Conservation (phyloP, 2,797 vertebrate species). For the Galaxias olidus region DNA sequence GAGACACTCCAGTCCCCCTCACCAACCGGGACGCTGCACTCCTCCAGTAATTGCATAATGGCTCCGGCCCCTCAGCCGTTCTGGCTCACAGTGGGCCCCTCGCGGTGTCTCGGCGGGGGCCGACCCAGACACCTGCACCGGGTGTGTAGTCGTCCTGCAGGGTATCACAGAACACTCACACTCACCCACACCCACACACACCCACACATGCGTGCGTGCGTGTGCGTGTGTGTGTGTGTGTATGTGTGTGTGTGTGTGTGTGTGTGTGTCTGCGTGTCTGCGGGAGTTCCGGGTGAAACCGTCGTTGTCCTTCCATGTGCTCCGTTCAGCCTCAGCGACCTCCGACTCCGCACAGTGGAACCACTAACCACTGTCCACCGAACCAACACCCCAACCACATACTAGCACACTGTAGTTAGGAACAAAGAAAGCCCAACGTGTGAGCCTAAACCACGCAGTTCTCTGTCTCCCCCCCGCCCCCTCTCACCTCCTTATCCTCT, state of each 20-base stretch:
- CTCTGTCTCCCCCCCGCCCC: constrained; percentile 20
- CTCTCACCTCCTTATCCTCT: constrained; percentile 2
- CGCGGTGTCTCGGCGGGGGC: constrained; percentile 14
- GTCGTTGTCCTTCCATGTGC: too few relatives aligned
- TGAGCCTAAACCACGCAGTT: background rate
- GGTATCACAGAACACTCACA: constrained; percentile 13
- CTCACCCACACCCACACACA: constrained; percentile 1
- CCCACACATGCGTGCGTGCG: constrained; percentile 1
- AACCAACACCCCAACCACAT: too few relatives aligned
- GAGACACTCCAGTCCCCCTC: constrained; percentile 41
- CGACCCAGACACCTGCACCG: constrained; percentile 38
- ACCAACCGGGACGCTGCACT: constrained; percentile 45
- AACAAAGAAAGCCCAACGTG: too few relatives aligned
- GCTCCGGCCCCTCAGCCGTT: constrained; percentile 13
- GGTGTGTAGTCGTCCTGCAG: constrained; percentile 30
- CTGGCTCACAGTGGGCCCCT: constrained; percentile 27
- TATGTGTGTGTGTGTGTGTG: constrained; percentile 1
- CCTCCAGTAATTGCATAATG: constrained; percentile 39
- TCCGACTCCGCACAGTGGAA: too few relatives aligned
- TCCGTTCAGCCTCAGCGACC: too few relatives aligned
- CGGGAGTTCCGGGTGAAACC: too few relatives aligned
- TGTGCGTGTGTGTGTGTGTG: too few relatives aligned
- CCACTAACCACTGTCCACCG: too few relatives aligned
- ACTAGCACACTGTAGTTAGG: too few relatives aligned
- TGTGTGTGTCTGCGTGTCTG: too few relatives aligned